Base-by-base conservation (phyloP, 1,140 invertebrate genomes). In the Belonocnema kinseyi region DNA sequence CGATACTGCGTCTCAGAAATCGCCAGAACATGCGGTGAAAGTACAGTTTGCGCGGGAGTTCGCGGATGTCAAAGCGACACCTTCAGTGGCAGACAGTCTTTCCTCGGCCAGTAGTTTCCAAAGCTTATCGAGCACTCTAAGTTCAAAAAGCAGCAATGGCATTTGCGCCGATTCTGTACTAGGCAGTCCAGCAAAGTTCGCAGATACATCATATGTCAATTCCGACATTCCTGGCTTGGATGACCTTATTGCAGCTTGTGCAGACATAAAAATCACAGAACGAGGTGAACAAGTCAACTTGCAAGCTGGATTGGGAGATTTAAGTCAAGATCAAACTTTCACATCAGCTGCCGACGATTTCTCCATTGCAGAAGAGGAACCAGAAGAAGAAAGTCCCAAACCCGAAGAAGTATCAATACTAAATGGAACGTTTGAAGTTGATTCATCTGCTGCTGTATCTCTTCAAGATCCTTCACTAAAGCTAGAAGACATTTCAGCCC, bases 21-120 rank as follows among this genome's bases (percentile, higher is more conserved):
- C 56, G 46, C 17, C 83, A 16, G 87, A 88, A 72, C 87, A 89
- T 80, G 84, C 86, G 73, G 80, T 90, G 33, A 88, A 89, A 66
- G 87, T 87, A 17, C 83, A 79, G 16, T 88, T 89, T 52, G 77
- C 82, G 19, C 86, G 87, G 10, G 88, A 89, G 54, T 88, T 88
- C 51, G 79, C 79, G 3, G 88, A 90, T 72, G 83, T 81, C 56
- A 54, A 71, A 17, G 66, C 72, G 40, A 50, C 17, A 50, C 73
- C 71, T 52, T 72, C 77, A 73, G 77, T 56, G 0, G 77, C 78
- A 8, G 85, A 86, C 13, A 86, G 82, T 56, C 73, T 89, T 4
- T 90, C 88, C 0, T 87, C 88, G 13, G 85, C 85, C 11, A 88
- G 89, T 74, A 89, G 87, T 46, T 87, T 87, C 70, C 87, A 87